These are phyloP conservation scores for Chauna torquata DNA, from an alignment of 2,113 vertebrate genomes.

Conservation along the genomic window DNA sequence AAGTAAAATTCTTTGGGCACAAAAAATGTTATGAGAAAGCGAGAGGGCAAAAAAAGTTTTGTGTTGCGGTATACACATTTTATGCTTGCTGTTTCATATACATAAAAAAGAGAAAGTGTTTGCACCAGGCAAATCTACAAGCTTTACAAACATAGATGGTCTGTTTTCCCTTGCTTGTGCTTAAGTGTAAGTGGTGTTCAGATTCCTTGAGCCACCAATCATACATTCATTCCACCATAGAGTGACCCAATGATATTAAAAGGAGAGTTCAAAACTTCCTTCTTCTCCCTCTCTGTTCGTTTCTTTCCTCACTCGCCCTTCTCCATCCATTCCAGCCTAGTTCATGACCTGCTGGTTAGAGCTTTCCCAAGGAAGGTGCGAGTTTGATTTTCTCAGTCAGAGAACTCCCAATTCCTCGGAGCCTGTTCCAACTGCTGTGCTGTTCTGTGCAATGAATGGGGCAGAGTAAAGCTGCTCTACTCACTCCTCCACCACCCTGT, in stretches of 20 bases:
- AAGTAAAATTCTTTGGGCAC: conserved; percentile 44
- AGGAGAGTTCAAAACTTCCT: not conserved
- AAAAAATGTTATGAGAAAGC: conserved; percentile 18
- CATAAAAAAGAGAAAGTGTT: not conserved
- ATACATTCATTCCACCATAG: not conserved
- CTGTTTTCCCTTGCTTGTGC: not conserved
- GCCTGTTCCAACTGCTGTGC: not conserved
- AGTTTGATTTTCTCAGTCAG: not conserved
- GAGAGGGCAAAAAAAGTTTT: conserved; percentile 46
- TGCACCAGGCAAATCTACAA: not conserved
- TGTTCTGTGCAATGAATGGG: not conserved
- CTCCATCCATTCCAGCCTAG: not conserved
- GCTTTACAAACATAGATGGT: not conserved
- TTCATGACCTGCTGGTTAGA: not conserved
- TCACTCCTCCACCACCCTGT: not conserved
- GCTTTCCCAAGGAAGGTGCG: not conserved
- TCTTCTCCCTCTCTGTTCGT: not conserved
- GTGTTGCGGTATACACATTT: conserved; percentile 31
- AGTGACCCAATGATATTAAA: not conserved
- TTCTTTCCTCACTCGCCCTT: not conserved
- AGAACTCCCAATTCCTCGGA: not conserved
- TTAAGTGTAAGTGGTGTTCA: not conserved
- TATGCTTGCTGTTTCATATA: conserved; percentile 40
- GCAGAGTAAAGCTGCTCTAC: not conserved
- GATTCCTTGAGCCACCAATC: not conserved